These are phyloP conservation scores for Hyphantria cunea DNA, from an alignment of 1,140 invertebrate species.

Conservation along the genomic window DNA sequence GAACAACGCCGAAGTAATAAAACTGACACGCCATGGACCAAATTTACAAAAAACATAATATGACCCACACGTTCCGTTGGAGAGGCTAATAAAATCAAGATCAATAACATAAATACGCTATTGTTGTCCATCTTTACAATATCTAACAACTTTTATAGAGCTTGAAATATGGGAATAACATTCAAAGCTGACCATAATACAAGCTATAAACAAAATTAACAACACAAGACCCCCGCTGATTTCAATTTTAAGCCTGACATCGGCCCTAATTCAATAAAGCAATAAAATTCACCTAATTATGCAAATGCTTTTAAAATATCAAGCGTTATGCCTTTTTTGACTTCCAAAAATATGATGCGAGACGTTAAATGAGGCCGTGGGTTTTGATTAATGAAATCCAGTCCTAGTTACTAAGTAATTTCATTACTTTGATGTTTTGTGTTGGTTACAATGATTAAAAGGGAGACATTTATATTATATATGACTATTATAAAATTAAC, in stretches of 20 bases:
- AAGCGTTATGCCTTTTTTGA: slow-evolving; percentile 70
- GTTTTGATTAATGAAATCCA: slow-evolving; percentile 62
- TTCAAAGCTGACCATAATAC: slow-evolving; percentile 75
- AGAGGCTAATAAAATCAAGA: slow-evolving; percentile 69
- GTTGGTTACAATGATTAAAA: slow-evolving; percentile 50
- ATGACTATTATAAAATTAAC: too few species aligned
- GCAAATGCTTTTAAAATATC: slow-evolving; percentile 78
- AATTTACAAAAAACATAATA: slow-evolving; percentile 27
- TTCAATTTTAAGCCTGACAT: slow-evolving; percentile 80
- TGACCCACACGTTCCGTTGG: slow-evolving; percentile 29
- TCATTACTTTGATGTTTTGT: slow-evolving; percentile 53
- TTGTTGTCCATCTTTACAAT: slow-evolving; percentile 66
- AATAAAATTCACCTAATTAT: slow-evolving; percentile 82
- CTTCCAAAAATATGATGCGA: slow-evolving; percentile 64
- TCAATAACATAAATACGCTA: slow-evolving; percentile 68
- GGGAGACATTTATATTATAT: slow-evolving; percentile 30
- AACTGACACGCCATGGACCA: slow-evolving; percentile 22
- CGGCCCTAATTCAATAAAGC: slow-evolving; percentile 81
- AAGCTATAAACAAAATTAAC: slow-evolving; percentile 81
- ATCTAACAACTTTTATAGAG: slow-evolving; percentile 73
- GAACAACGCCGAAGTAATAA: slow-evolving; percentile 18
- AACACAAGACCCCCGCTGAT: slow-evolving; percentile 75
- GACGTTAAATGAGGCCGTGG: slow-evolving; percentile 60
- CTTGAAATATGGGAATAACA: slow-evolving; percentile 73
- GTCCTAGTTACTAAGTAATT: slow-evolving; percentile 46